A percentile compares a stretch with the other conserved stretches of the same genome.
Conservation (phyloP, 2,113 vertebrate genomes). For the Papio anubis region DNA sequence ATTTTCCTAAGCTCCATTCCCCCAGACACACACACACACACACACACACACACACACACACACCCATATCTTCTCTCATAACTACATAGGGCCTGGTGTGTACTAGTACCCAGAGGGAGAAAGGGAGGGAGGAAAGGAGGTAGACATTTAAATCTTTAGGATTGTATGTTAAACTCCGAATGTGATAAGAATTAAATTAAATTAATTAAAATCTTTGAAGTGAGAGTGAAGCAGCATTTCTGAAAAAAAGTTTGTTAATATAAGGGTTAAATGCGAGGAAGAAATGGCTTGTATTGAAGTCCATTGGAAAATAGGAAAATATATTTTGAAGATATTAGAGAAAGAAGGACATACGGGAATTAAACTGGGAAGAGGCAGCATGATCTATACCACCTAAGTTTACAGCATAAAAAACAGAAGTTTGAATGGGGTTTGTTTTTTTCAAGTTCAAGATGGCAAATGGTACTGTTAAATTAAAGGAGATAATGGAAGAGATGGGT, state of each 20-base stretch:
- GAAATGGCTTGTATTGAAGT: background rate
- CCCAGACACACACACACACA: background rate
- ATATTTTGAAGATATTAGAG: background rate
- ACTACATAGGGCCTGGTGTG: background rate
- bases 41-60: no score
- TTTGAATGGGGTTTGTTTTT: background rate
- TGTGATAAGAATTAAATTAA: background rate
- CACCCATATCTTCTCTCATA: background rate
- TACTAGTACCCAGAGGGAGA: background rate
- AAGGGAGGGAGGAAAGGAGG: background rate
- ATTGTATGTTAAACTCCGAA: background rate
- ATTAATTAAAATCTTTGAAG: constrained; percentile 9
- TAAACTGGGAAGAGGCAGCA: background rate
- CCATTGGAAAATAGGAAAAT: background rate
- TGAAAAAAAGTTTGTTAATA: background rate
- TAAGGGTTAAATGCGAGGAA: background rate
- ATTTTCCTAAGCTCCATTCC: background rate
- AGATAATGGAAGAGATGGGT: background rate
- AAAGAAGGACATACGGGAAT: background rate
- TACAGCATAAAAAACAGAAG: background rate
- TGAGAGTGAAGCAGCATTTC: background rate
- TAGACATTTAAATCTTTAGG: background rate
- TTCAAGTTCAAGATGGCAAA: background rate
- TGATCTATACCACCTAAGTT: background rate
- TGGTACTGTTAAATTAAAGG: constrained; percentile 15